A percentile compares a stretch with the other conserved stretches of the same genome.
phyloP scores from a whole-genome alignment of 2,888 invertebrate genomes.

The Tenthredo amoena region DNA sequence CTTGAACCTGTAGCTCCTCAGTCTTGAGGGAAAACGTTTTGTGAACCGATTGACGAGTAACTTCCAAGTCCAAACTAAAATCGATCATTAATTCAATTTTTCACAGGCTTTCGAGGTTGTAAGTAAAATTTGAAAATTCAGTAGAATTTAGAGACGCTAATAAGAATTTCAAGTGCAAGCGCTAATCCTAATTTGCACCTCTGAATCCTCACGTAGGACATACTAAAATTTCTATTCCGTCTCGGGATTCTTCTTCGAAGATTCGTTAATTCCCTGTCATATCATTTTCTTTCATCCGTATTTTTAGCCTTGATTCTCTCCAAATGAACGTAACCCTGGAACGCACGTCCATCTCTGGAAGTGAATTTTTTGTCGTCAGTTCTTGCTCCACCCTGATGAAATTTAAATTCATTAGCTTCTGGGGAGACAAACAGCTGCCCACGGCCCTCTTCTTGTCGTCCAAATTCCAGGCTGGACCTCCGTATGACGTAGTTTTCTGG shows the following conservation, averaged over 20 bases:
- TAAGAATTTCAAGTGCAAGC: no score
- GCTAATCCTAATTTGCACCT: no score
- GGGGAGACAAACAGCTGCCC: background rate
- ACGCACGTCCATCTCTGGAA: background rate
- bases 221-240: no score
- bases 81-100: no score
- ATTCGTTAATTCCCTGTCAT: background rate
- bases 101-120: no score
- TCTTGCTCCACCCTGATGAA: background rate
- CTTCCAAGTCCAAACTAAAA: no score
- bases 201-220: no score
- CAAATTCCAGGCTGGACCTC: background rate
- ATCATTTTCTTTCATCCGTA: background rate
- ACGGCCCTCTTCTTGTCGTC: background rate
- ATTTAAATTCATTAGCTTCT: conserved; percentile 36
- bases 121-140: no score
- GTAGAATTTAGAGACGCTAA: no score
- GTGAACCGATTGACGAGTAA: no score
- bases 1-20: no score
- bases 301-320: background rate
- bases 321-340: background rate
- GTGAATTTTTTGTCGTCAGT: conserved; percentile 11
- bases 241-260: background rate
- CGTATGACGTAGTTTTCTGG: background rate
- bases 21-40: no score